A percentile compares a stretch with the other conserved stretches of the same genome.
phyloP scores from a whole-genome alignment of 2,888 invertebrate species.

The Gordius sp. region DNA sequence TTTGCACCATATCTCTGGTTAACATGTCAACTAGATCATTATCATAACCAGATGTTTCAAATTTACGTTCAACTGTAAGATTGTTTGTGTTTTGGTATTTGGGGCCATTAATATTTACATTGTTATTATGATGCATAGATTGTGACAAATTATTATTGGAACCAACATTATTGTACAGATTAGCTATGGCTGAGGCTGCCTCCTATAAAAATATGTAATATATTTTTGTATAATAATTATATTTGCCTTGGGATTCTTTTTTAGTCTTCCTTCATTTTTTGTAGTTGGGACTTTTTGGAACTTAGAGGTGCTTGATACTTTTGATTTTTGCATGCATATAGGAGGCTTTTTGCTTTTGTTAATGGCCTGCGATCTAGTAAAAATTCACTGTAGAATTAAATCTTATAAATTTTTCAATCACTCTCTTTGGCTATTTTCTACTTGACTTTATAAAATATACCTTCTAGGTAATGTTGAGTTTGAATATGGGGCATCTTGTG shows the following conservation, averaged over 20 bases:
- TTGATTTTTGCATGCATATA: not conserved
- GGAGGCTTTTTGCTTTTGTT: not conserved
- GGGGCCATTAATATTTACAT: too few relatives aligned
- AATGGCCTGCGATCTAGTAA: too few relatives aligned
- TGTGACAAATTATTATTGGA: not conserved
- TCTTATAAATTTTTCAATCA: not conserved
- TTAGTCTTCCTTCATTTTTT: not conserved
- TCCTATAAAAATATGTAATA: too few relatives aligned
- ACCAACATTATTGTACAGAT: not conserved
- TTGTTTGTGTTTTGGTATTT: too few relatives aligned
- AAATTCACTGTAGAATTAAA: not conserved
- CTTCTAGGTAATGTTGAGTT: not conserved
- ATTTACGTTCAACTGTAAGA: constrained; percentile 38
- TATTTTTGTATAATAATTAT: not conserved
- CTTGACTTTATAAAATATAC: not conserved
- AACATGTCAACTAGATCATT: constrained; percentile 70
- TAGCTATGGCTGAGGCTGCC: not conserved
- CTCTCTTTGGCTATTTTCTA: not conserved
- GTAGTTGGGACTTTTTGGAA: not conserved
- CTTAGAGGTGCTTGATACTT: not conserved
- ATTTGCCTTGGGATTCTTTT: not conserved
- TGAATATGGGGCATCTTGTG: not conserved
- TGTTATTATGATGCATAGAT: too few relatives aligned
- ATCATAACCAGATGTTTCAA: constrained; percentile 56
- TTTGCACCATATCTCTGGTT: constrained; percentile 81